Evolutionary conservation across 1,140 invertebrate genomes (phyloP).

Genomic region (Pogonomyrmex barbatus): DNA sequence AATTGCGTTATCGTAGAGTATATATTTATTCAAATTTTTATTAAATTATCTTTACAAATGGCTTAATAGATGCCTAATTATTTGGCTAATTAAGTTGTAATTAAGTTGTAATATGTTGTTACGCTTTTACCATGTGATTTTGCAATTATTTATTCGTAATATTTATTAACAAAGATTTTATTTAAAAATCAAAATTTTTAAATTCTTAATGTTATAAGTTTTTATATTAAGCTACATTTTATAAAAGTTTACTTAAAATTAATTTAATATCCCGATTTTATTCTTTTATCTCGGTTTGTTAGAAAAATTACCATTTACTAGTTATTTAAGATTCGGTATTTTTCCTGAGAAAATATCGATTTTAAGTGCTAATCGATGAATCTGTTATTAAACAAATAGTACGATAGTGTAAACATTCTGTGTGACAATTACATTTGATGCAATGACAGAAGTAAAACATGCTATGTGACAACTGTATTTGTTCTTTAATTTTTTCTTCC

Average conservation of each 20-base stretch:
- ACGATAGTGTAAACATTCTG: background rate
- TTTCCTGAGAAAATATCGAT: background rate
- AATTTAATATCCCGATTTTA: background rate
- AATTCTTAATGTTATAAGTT: background rate
- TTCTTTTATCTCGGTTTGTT: background rate
- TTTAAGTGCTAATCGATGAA: background rate
- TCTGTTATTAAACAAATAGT: background rate
- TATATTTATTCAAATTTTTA: background rate
- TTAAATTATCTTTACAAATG: background rate
- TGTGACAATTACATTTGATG: background rate
- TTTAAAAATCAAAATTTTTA: background rate
- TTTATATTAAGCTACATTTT: background rate
- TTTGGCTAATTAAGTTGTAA: background rate
- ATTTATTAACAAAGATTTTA: background rate
- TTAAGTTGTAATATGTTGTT: background rate
- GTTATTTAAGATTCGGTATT: constrained; percentile 13
- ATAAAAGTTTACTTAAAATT: background rate
- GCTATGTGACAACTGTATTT: background rate
- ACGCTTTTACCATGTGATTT: background rate
- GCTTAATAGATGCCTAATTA: background rate
- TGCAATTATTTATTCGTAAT: background rate
- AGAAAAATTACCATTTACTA: background rate
- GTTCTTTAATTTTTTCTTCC: background rate
- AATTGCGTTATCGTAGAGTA: constrained; percentile 6
- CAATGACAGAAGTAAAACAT: background rate